Conservation (phyloP, 2,888 invertebrate species). For the Heteromyza rotundicornis region DNA sequence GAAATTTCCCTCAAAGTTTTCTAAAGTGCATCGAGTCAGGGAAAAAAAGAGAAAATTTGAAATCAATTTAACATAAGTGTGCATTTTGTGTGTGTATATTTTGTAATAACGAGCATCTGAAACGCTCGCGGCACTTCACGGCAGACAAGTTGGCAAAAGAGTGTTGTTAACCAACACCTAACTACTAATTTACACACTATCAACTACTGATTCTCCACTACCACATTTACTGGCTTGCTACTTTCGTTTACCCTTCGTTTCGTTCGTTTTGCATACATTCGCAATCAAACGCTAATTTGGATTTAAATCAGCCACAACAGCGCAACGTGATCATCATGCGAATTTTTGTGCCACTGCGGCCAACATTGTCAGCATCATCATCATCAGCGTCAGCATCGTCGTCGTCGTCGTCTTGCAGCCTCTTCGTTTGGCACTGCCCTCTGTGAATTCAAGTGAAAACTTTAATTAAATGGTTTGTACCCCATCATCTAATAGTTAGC, state of each 20-base stretch:
- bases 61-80: neutral
- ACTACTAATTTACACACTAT: neutral
- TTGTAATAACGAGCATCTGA: too few species aligned
- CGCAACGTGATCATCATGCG: slow-evolving; percentile 21
- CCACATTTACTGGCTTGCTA: neutral
- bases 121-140: neutral
- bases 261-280: neutral
- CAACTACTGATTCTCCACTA: neutral
- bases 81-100: neutral
- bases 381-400: neutral
- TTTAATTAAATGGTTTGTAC: slow-evolving; percentile 54
- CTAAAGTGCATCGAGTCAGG: neutral
- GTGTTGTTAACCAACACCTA: neutral
- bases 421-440: slow-evolving; percentile 25
- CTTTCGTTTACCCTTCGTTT: neutral
- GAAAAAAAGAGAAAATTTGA: neutral
- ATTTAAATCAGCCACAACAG: slow-evolving; percentile 11
- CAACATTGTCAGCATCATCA: neutral
- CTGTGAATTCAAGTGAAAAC: slow-evolving; percentile 43
- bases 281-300: slow-evolving; percentile 17
- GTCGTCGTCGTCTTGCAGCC: neutral
- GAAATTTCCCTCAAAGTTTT: neutral
- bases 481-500: slow-evolving; percentile 12
- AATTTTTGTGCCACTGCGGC: slow-evolving; percentile 9
- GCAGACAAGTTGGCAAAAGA: neutral